These are phyloP conservation scores for Noctua janthe DNA, from an alignment of 2,888 invertebrate genomes.

Conservation along the genomic window DNA sequence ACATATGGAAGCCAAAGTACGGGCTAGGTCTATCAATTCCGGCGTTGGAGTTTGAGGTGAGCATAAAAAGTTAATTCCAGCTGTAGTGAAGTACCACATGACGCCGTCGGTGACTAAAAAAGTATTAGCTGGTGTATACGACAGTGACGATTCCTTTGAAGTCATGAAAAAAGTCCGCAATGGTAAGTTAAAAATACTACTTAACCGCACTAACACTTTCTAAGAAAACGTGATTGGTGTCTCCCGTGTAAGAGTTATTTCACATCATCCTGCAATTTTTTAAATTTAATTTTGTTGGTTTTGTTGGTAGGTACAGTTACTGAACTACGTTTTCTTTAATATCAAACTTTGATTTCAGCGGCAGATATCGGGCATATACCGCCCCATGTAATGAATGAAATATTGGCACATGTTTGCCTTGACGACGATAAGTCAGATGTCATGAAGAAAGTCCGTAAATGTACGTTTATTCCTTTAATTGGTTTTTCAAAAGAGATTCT, in stretches of 20 bases:
- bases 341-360: conserved; percentile 20
- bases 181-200: conserved; percentile 20
- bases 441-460: conserved; percentile 28
- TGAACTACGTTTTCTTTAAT: neutral
- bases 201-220: neutral
- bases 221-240: neutral
- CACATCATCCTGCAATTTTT: neutral
- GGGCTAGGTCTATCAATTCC: neutral
- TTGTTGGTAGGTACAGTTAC: neutral
- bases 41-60: rapidly evolving
- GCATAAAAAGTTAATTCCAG: conserved; percentile 20
- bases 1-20: neutral
- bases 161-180: conserved; percentile 38
- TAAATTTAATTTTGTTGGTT: too few relatives aligned
- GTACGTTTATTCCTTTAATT: conserved; percentile 8
- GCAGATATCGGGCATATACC: conserved; percentile 37
- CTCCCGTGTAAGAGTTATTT: neutral
- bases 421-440: conserved; percentile 46
- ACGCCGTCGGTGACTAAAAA: conserved; percentile 35
- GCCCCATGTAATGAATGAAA: conserved; percentile 32
- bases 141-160: conserved; percentile 40
- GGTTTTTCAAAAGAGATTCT: neutral
- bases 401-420: conserved; percentile 42
- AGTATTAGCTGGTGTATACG: conserved; percentile 31
- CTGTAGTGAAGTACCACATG: conserved; percentile 42